Base-by-base conservation (phyloP, 2,888 invertebrate species). In the Thelaira solivaga region DNA sequence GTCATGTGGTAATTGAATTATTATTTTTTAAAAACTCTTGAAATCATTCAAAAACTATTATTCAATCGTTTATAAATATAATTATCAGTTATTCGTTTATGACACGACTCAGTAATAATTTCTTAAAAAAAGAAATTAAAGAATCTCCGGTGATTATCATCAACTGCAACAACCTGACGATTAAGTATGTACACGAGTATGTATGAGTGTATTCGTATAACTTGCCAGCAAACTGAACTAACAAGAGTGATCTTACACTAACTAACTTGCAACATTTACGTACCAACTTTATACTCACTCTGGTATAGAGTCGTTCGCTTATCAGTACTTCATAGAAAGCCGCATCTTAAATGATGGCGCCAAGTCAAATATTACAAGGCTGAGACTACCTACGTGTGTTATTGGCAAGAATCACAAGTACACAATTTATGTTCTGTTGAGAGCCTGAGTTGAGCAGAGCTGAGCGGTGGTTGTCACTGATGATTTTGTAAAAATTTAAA, bases 331-430 rank as follows among this genome's bases (percentile, higher is more conserved):
- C 88, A 87, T 84, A 88, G 85, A 84, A 82, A 80, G 84, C 88
- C 88, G 88, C 88, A 88, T 88, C 88, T 88, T 86, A 87, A 88
- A 86, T 84, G 86, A 86, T 88, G 88, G 88, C 88, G 88, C 88
- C 88, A 88, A 85, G 85, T 85, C 86, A 85, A 85, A 86, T 84
- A 85, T 85, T 85, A 86, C 85, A 86, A 86, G 39, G 61, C 69
- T 55, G 67, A 47, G 49, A 72, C 77, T 71, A 75, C 31, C 77
- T 71, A 75, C 31, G 61, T 71, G 75, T 67, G 71, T 55, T 77
- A 67, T 69, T 80, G 76, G 73, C 72, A 71, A 64, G 64, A 51
- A 65, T 71, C 71, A 64, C 62, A 57, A 53, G 26, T 68, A 61
- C 39, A 57, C 31, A 67, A 51, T 73, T 49, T 18, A 49, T 73